Evolutionary conservation across 2,888 invertebrate genomes (phyloP), one percentile per base, ranked within the genome.

Genomic region (Troides helena): DNA sequence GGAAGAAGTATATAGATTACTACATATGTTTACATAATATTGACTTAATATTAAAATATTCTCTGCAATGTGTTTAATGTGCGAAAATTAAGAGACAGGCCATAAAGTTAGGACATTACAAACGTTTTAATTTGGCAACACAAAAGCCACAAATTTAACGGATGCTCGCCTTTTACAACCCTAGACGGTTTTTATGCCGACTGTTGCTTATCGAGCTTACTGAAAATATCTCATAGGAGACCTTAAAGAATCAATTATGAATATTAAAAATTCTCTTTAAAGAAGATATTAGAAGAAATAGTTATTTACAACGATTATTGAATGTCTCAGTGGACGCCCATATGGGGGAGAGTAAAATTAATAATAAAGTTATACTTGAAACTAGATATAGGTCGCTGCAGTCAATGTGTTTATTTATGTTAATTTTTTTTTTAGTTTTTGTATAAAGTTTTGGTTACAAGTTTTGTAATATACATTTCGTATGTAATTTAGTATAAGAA

Each of bases 71-170:
- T 30, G 25, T 68, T 56, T 30, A 43, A 36, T n/a, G n/a, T 50
- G 39, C 8, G 25, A 30, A 57, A 63, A 68, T 68, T 46, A 62
- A 58, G 60, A 64, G 64, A 60, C 39, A 58, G 50, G 64, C 39
- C 7, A 68, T 68, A 68, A 68, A 68, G 59, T 59, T 23, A 62
- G 36, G n/a, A 39, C 67, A 56, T 67, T 62, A 67, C 53, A 56
- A 43, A 43, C 46, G 57, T 53, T 67, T 62, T 67, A 67, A 62
- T 67, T 43, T 36, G 58, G 63, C 43, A 59, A 68, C 68, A 62
- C 63, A 59, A 43, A 68, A 62, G 43, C 57, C 50, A 46, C 23
- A 63, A 68, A 36, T 59, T 63, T 68, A 53, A 59, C 53, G 43
- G 46, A 10, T 21, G 63, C 64, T 63, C 59, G 50, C 50, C 36